Conservation (phyloP, 2,113 vertebrate species). For the Platichthys flesus region DNA sequence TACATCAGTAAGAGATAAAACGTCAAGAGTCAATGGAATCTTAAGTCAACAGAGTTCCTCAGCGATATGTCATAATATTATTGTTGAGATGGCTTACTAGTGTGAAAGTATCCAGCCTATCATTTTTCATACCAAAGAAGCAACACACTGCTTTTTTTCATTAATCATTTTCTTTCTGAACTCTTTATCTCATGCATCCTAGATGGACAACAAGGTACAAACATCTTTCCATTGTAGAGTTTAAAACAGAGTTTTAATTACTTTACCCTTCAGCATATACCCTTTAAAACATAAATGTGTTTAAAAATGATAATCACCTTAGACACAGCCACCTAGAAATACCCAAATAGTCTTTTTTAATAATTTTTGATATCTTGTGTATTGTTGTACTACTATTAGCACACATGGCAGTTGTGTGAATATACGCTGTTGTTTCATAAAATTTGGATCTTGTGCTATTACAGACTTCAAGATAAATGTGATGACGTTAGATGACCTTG, state of each 20-base stretch:
- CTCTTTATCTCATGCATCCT: slow-evolving; percentile 7
- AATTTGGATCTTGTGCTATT: slow-evolving; percentile 14
- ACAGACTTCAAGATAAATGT: slow-evolving; percentile 88
- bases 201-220: slow-evolving; percentile 25
- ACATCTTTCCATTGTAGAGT: not conserved
- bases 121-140: not conserved
- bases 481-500: slow-evolving; percentile 87
- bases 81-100: not conserved
- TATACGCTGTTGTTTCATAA: fast-evolving
- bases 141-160: not conserved
- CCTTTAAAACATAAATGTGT: no score
- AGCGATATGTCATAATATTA: not conserved
- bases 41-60: not conserved
- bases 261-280: not conserved
- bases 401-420: not conserved
- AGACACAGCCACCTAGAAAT: not conserved
- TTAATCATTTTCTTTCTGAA: not conserved
- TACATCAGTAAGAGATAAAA: not conserved
- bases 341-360: no score
- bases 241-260: not conserved
- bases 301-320: no score
- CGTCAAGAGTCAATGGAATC: not conserved
- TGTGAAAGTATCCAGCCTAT: no score
- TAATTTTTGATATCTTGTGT: no score
- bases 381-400: no score